These are phyloP conservation scores for Pristionchus entomophagus DNA, from an alignment of 2,888 invertebrate species.

Conservation along the genomic window DNA sequence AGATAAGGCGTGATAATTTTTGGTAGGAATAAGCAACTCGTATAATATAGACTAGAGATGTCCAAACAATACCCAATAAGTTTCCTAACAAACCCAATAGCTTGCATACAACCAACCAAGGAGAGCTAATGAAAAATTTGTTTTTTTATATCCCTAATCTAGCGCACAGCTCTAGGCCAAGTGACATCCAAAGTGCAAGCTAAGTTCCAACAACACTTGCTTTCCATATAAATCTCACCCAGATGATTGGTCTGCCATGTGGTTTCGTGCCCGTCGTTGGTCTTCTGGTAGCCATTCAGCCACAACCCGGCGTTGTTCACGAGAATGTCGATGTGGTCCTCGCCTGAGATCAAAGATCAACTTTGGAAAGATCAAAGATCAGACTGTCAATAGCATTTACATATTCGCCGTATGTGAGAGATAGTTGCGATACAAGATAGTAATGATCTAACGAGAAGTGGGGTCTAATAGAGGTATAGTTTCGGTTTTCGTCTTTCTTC, in stretches of 20 bases:
- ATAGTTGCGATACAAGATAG: too few species aligned
- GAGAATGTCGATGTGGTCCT: conserved; percentile 74
- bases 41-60: background rate
- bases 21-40: background rate
- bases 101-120: background rate
- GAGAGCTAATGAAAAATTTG: background rate
- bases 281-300: conserved; percentile 84
- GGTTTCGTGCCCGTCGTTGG: conserved; percentile 88
- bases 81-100: too few species aligned
- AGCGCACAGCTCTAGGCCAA: background rate
- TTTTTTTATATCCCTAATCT: background rate
- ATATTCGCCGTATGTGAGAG: too few species aligned
- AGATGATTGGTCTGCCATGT: conserved; percentile 91
- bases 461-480: background rate
- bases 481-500: background rate
- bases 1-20: background rate
- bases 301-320: conserved; percentile 87
- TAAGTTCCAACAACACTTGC: too few species aligned
- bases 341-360: too few species aligned
- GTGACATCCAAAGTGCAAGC: background rate
- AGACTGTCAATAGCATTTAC: too few species aligned
- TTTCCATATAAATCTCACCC: too few species aligned
- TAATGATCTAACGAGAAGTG: background rate
- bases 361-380: too few species aligned
- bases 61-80: too few species aligned